These are phyloP conservation scores for Apoderus coryli DNA, from an alignment of 2,888 invertebrate species.

Conservation along the genomic window DNA sequence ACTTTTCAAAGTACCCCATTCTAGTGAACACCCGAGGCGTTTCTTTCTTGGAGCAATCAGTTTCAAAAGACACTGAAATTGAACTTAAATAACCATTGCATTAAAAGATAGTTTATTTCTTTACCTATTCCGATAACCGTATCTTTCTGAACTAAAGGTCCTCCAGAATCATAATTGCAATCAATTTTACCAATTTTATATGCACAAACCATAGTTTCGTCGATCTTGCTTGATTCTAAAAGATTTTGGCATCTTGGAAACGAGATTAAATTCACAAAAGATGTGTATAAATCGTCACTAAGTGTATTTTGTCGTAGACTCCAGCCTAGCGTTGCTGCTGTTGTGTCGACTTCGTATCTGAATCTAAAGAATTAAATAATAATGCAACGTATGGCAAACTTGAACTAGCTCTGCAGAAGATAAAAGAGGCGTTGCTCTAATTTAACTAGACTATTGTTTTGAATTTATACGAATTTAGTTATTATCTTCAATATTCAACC, in stretches of 20 bases:
- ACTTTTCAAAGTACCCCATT: conserved; percentile 18
- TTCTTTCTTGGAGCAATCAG: conserved; percentile 16
- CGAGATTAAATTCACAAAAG: conserved; percentile 16
- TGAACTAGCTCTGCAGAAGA: too few relatives aligned
- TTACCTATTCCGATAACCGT: conserved; percentile 17
- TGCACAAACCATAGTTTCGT: conserved; percentile 19
- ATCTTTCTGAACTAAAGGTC: conserved; percentile 18
- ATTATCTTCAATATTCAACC: too few relatives aligned
- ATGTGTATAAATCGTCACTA: conserved; percentile 14
- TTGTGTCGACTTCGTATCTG: conserved; percentile 18
- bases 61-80: conserved; percentile 18
- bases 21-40: conserved; percentile 20
- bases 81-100: too few relatives aligned
- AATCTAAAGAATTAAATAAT: conserved; percentile 15
- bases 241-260: conserved; percentile 15
- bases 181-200: conserved; percentile 14
- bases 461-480: too few relatives aligned
- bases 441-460: too few relatives aligned
- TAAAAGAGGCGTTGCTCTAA: too few relatives aligned
- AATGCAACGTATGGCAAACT: too few relatives aligned
- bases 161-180: conserved; percentile 20
- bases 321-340: conserved; percentile 19
- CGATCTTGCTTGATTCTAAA: conserved; percentile 13
- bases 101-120: too few relatives aligned
- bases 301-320: conserved; percentile 11